Evolutionary conservation across 1,140 invertebrate species (phyloP), one percentile per base, ranked within the genome.

Genomic region (Drosophila subpulchrella): DNA sequence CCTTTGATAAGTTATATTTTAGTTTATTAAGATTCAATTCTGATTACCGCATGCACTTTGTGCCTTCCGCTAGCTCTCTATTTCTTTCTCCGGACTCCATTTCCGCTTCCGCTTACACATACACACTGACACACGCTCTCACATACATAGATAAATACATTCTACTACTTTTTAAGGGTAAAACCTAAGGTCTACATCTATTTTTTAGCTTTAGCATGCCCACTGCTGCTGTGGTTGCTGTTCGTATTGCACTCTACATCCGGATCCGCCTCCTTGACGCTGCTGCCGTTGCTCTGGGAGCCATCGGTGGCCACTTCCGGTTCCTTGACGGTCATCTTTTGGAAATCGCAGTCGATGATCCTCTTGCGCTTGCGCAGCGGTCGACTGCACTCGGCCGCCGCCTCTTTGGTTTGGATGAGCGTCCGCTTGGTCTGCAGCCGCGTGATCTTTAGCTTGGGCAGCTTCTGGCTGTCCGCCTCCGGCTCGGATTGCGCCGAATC

Each of bases 401-500:
- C 51, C 58, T 91, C 91, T 92, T 92, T 91, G 86, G 88, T 94
- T 93, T 78, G 93, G 68, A 91, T 86, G 60, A 54, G 92, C 86
- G 93, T 94, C 78, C 93, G 93, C 91, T 94, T 94, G 51, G 93
- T 93, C 54, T 94, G 93, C 67, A 94, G 72, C 57, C 93, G 93
- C n/a, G 94, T 94, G 71, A 94, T 94, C 88, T 94, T 94, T 39
- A 94, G 93, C 73, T 93, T 94, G 46, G 94, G 94, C 67, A 94
- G 78, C 24, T 93, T 94, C 71, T 94, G 94, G 58, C 94, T 93
- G 46, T 74, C 76, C 39, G 30, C 27, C 13, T 89, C 72, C 7
- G 50, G 30, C 20, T 72, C 76, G 27, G 70, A 36, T 20, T 51
- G 68, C 11, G 62, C 15, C 3, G 63, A 41, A 13, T 82, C 82